A percentile compares a stretch with the other conserved stretches of the same genome.
Evolutionary conservation across 2,888 invertebrate genomes (phyloP).

Genomic region (Hypomecis atomaria): DNA sequence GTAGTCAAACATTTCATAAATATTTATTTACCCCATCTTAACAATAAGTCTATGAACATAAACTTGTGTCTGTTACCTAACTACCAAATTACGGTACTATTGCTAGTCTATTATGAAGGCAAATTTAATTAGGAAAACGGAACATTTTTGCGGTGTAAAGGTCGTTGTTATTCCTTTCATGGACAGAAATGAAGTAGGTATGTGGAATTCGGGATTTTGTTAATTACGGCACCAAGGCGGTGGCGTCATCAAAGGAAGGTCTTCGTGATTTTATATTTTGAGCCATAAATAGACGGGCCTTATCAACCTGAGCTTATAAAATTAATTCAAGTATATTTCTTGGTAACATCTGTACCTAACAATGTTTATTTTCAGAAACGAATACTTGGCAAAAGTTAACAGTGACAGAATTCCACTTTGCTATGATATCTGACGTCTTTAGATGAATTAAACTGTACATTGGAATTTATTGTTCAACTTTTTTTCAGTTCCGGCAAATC

Average conservation of each 20-base stretch:
- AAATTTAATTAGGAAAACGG: slow-evolving; percentile 11
- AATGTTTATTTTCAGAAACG: too few relatives aligned
- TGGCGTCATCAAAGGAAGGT: not conserved
- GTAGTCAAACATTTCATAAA: too few relatives aligned
- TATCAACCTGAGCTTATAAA: not conserved
- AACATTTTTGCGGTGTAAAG: slow-evolving; percentile 11
- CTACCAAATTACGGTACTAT: slow-evolving; percentile 7
- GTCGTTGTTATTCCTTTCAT: slow-evolving; percentile 3
- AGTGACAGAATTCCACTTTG: too few relatives aligned
- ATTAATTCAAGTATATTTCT: not conserved
- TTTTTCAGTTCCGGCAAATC: too few relatives aligned
- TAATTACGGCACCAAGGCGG: slow-evolving; percentile 1
- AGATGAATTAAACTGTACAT: too few relatives aligned
- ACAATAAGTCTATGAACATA: too few relatives aligned
- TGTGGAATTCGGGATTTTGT: slow-evolving; percentile 4
- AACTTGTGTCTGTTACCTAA: not conserved
- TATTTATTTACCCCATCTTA: too few relatives aligned
- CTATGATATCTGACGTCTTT: too few relatives aligned
- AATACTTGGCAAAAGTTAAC: too few relatives aligned
- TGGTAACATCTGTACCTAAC: too few relatives aligned
- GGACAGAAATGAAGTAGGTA: slow-evolving; percentile 2
- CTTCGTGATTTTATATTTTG: not conserved
- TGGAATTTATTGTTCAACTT: too few relatives aligned
- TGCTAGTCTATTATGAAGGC: slow-evolving; percentile 4
- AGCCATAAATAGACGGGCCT: not conserved